These are phyloP conservation scores for Argopecten irradians DNA, from an alignment of 1,140 invertebrate genomes.

Conservation along the genomic window DNA sequence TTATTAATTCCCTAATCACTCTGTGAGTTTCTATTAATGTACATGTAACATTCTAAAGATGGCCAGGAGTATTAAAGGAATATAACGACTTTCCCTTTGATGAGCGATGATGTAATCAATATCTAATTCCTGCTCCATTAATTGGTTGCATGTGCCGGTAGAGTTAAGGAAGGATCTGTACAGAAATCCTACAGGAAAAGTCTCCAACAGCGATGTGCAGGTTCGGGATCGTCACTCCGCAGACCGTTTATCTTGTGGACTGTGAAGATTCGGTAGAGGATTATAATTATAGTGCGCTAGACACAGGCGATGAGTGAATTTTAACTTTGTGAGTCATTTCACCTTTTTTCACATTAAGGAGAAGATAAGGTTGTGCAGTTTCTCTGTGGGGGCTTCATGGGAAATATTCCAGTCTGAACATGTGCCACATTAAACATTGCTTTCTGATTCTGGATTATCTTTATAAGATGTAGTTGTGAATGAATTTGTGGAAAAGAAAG, in stretches of 20 bases:
- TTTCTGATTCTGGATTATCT: background rate
- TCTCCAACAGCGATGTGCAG: background rate
- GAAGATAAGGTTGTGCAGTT: background rate
- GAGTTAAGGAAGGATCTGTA: background rate
- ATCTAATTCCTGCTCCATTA: background rate
- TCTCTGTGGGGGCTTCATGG: background rate
- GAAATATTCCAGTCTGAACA: background rate
- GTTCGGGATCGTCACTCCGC: background rate
- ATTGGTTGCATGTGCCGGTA: background rate
- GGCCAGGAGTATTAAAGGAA: background rate
- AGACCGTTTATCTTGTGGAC: background rate
- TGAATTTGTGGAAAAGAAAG: background rate
- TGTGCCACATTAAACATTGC: background rate
- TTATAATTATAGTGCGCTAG: background rate
- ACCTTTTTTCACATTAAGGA: background rate
- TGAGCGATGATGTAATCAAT: background rate
- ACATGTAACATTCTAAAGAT: background rate
- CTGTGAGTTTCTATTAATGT: background rate
- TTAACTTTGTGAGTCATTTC: slow-evolving; percentile 10
- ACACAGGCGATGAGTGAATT: background rate
- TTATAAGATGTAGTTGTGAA: background rate
- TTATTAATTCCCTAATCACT: background rate
- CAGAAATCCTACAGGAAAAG: background rate
- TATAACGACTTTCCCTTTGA: background rate
- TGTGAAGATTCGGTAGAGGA: background rate